Base-by-base conservation (phyloP, 2,797 vertebrate species). In the Valencia hispanica region DNA sequence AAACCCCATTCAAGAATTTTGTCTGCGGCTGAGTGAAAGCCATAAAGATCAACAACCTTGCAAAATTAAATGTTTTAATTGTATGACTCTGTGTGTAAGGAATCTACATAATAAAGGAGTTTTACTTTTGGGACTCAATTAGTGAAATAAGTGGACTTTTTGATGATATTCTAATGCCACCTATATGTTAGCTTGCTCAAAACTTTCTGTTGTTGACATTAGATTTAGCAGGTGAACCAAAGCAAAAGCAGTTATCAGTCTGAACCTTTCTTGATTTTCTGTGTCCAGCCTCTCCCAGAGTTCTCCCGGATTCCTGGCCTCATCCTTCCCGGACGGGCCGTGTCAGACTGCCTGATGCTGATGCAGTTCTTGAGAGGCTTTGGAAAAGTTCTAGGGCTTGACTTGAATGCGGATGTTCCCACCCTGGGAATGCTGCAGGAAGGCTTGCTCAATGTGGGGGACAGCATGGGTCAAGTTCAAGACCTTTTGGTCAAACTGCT, bases 331-430 rank as follows among this genome's bases (percentile, higher is more conserved):
- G 98, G 98, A 79, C 94, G 92, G 71, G 96, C 98, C 0, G 99
- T 99, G 92, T 97, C 98, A 0, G 95, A 99, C 87, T 99, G 98
- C 87, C 94, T 99, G 88, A 99, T 99, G 98, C 96, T 99, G 88
- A 97, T 99, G 85, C 98, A 99, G 93, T 99, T 99, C 94, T 93
- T 99, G 90, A 94, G 96, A 63, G 98, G 98, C 87, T 99, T 99
- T 1, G 98, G 98, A 76, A 99, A 98, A 93, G 98, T 99, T 84
- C 93, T 99, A 85, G 97, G 97, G 75, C 96, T 99, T 80, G 98
- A 99, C 84, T 86, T 97, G 89, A 96, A 93, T 47, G 59, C 75
- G 27, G 98, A 99, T 85, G 94, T 98, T 76, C 98, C 98, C 75
- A 97, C 96, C 18, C 93, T 99, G 88, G 97, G 96, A 22, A 91